These are phyloP conservation scores for Heliconius ethilla DNA, from an alignment of 2,888 invertebrate genomes.

Conservation along the genomic window DNA sequence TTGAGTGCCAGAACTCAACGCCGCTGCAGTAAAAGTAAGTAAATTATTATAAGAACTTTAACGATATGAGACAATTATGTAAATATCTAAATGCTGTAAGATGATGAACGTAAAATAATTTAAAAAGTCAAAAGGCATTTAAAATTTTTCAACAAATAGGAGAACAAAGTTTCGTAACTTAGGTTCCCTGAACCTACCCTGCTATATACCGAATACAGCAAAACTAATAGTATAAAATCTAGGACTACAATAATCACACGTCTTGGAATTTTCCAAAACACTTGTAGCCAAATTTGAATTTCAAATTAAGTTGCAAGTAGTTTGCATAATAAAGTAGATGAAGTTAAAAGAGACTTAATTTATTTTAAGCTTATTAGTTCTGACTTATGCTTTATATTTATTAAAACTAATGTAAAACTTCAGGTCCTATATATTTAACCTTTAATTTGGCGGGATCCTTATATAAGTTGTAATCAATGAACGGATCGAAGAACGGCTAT, in stretches of 20 bases:
- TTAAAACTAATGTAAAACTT: not conserved
- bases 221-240: not conserved
- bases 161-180: too few relatives aligned
- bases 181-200: not conserved
- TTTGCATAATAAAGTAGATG: constrained; percentile 27
- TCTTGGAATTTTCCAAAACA: constrained; percentile 10
- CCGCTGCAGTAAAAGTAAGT: not conserved
- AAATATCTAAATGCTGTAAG: not conserved
- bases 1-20: too few relatives aligned
- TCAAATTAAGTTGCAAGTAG: constrained; percentile 28
- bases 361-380: constrained; percentile 27
- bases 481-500: too few relatives aligned
- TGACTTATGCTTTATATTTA: constrained; percentile 6
- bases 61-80: not conserved
- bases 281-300: constrained; percentile 21
- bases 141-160: too few relatives aligned
- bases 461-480: too few relatives aligned
- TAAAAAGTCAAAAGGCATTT: too few relatives aligned
- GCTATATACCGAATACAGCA: not conserved
- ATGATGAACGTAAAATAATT: not conserved
- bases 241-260: not conserved
- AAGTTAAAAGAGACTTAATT: constrained; percentile 24
- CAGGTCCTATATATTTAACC: not conserved
- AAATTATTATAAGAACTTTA: not conserved
- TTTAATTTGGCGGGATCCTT: not conserved